Evolutionary conservation across 2,113 vertebrate species (phyloP).

Genomic region (Strigops habroptila): DNA sequence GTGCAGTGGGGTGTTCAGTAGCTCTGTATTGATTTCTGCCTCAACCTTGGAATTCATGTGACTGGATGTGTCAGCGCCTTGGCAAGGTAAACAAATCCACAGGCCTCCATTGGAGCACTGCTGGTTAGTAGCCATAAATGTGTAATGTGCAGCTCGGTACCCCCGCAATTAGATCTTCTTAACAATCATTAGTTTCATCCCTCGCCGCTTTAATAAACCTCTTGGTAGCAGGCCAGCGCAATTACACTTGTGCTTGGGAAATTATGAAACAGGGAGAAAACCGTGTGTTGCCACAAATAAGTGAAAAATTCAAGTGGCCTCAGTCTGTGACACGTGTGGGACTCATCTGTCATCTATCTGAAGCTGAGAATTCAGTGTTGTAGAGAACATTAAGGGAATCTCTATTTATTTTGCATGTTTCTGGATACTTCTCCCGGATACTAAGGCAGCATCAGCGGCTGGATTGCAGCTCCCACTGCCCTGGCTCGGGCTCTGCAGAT

Average conservation of each 20-base stretch:
- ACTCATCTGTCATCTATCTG: not conserved
- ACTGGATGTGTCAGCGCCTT: not conserved
- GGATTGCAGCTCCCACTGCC: too few relatives aligned
- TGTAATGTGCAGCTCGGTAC: not conserved
- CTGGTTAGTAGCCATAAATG: not conserved
- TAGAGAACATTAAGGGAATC: not conserved
- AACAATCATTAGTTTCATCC: slow-evolving; percentile 25
- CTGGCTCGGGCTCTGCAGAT: not conserved
- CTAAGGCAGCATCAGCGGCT: not conserved
- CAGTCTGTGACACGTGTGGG: fast-evolving
- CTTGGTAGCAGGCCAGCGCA: slow-evolving; percentile 19
- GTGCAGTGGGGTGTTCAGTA: not conserved
- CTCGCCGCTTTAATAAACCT: not conserved
- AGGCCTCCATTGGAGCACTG: not conserved
- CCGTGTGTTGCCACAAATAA: not conserved
- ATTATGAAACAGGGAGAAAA: not conserved
- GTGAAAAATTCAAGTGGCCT: not conserved
- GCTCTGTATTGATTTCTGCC: not conserved
- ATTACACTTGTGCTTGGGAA: not conserved
- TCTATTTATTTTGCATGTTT: fast-evolving
- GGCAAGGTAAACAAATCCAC: not conserved
- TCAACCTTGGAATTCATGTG: not conserved
- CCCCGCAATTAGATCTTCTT: slow-evolving; percentile 21
- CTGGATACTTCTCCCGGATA: not conserved
- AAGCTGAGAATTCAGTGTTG: fast-evolving